A percentile compares a stretch with the other conserved stretches of the same genome.
These are phyloP conservation scores for Sebastolobus alascanus DNA, from an alignment of 2,797 vertebrate species.

Conservation along the genomic window DNA sequence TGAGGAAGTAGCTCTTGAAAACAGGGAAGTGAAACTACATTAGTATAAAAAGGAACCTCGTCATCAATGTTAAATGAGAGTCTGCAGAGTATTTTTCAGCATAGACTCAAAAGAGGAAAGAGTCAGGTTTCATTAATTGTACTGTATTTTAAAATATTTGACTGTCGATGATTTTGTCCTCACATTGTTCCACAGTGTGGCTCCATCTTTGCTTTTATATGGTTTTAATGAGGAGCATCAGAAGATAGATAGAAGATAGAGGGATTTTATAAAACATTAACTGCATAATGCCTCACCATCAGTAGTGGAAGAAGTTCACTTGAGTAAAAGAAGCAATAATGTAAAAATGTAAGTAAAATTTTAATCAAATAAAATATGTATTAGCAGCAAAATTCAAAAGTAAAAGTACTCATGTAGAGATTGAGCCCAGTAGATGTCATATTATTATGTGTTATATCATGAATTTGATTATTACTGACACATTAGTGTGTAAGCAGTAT, in stretches of 20 bases:
- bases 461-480: neutral
- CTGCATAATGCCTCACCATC: no score
- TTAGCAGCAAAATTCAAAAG: neutral
- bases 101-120: neutral
- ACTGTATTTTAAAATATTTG: neutral
- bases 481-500: neutral
- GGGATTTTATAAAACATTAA: no score
- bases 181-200: neutral
- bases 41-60: constrained; percentile 34
- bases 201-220: neutral
- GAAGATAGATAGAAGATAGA: neutral
- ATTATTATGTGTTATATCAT: neutral
- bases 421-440: neutral
- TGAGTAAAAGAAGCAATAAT: no score
- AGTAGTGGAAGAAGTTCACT: no score
- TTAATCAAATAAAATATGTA: neutral
- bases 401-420: neutral
- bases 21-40: constrained; percentile 62
- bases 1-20: constrained; percentile 66
- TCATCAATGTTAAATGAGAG: neutral
- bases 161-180: neutral
- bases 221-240: neutral
- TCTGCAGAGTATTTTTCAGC: neutral
- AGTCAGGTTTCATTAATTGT: neutral
- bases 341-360: no score